Percentiles rank a stretch among this genome's conserved stretches.
Conservation (phyloP, 2,113 vertebrate genomes). For the Brachyistius frenatus region DNA sequence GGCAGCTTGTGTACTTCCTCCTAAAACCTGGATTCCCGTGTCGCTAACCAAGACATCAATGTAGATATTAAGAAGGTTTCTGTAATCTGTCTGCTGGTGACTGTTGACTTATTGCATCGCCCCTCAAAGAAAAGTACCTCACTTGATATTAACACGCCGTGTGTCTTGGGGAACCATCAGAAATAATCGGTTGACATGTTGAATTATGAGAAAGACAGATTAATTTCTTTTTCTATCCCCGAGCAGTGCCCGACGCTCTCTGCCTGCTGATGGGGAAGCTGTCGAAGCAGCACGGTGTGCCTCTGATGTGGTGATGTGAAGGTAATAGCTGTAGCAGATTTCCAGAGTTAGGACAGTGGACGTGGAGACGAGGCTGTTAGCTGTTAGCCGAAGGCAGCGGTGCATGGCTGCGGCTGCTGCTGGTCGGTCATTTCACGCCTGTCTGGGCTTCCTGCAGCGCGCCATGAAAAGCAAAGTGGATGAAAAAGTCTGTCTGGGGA, state of each 20-base stretch:
- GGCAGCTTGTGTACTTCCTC: no score
- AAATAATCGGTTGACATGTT: no score
- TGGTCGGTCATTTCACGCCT: conserved; percentile 63
- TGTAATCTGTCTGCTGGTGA: no score
- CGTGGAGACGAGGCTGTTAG: conserved; percentile 32
- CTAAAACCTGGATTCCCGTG: no score
- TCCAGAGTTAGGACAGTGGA: conserved; percentile 10
- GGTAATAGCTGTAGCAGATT: conserved; percentile 37
- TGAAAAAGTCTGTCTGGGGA: conserved; percentile 22
- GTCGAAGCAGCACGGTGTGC: neutral
- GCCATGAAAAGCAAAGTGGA: conserved; percentile 37
- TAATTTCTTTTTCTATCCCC: neutral
- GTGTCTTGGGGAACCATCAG: no score
- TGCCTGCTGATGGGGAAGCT: neutral
- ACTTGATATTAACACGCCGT: no score
- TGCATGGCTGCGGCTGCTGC: conserved; percentile 29
- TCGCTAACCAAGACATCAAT: no score
- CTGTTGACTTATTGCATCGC: no score
- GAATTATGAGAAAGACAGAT: no score
- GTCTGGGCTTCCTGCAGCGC: conserved; percentile 45
- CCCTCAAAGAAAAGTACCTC: no score
- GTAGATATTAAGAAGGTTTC: no score
- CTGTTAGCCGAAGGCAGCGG: conserved; percentile 46
- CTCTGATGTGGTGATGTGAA: conserved; percentile 33
- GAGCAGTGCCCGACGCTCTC: neutral